These are phyloP conservation scores for Pogonocichla stellata DNA, from an alignment of 2,113 vertebrate genomes.

Conservation along the genomic window DNA sequence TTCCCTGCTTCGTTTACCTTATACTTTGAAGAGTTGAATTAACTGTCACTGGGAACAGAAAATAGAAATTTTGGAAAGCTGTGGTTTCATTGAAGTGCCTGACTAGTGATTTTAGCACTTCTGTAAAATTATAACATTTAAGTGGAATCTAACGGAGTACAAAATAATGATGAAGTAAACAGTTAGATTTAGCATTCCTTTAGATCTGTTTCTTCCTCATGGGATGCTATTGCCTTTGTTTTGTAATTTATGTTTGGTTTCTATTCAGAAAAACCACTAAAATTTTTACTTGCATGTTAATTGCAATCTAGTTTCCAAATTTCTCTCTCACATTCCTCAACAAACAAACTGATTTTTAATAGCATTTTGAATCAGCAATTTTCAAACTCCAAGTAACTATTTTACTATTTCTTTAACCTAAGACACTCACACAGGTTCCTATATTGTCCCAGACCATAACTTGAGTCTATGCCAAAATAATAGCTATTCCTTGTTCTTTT, in stretches of 20 bases:
- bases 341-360: not conserved
- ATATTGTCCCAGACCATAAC: not conserved
- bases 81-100: slow-evolving; percentile 13
- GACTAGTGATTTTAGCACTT: slow-evolving; percentile 49
- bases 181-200: slow-evolving; percentile 17
- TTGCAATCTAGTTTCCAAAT: not conserved
- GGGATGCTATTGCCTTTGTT: not conserved
- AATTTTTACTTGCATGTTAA: not conserved
- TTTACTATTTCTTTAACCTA: not conserved
- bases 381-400: not conserved
- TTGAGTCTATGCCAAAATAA: not conserved
- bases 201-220: not conserved
- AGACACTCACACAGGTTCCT: not conserved
- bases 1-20: slow-evolving; percentile 80
- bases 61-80: slow-evolving; percentile 51
- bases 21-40: slow-evolving; percentile 83
- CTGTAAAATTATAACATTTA: not conserved
- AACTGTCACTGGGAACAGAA: slow-evolving; percentile 79
- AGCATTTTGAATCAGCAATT: not conserved
- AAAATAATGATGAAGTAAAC: slow-evolving; percentile 6
- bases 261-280: not conserved
- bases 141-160: not conserved
- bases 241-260: not conserved
- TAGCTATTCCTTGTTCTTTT: not conserved
- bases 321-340: not conserved